phyloP scores from a whole-genome alignment of 2,113 vertebrate species.

The Motacilla tschutschensis region DNA sequence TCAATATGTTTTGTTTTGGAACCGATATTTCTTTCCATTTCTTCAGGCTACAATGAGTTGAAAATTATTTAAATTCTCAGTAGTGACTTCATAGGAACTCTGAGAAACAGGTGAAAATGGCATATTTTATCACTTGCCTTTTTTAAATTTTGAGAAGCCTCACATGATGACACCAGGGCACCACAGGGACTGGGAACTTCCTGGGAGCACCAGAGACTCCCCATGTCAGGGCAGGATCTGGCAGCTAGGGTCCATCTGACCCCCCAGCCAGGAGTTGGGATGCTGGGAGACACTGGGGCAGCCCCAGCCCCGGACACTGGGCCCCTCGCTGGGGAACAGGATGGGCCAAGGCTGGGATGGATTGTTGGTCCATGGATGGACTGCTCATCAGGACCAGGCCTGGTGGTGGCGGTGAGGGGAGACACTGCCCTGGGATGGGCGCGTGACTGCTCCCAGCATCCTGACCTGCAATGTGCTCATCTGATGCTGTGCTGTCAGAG shows the following conservation, averaged over 20 bases:
- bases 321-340: neutral
- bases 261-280: neutral
- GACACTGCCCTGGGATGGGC: neutral
- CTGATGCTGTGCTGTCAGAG: neutral
- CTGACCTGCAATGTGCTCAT: rapidly evolving
- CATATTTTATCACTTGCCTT: neutral
- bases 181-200: rapidly evolving
- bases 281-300: neutral
- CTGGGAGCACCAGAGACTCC: rapidly evolving
- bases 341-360: neutral
- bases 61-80: neutral
- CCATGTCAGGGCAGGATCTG: neutral
- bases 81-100: neutral
- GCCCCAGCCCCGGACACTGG: rapidly evolving
- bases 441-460: rapidly evolving
- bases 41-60: neutral
- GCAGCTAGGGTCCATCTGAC: neutral
- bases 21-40: neutral
- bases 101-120: neutral
- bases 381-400: neutral
- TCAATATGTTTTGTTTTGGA: neutral
- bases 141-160: neutral
- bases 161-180: neutral
- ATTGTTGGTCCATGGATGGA: rapidly evolving
- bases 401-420: neutral